Evolutionary conservation across 2,888 invertebrate species (phyloP), one percentile per base, ranked within the genome.

Genomic region (Myathropa florea): DNA sequence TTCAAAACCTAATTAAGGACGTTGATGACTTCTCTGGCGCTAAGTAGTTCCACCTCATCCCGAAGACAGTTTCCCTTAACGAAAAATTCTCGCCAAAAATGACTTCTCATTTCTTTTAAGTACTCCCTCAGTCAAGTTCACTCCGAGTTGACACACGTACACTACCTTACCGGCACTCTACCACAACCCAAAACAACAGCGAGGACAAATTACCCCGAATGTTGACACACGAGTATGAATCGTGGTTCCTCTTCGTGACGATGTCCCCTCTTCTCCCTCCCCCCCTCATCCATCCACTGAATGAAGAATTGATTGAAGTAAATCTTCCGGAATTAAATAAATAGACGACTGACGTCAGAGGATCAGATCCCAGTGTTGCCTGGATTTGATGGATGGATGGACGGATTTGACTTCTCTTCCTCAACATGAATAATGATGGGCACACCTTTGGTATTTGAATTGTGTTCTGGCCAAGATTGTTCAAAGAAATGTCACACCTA

Each of bases 251-350:
- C n/a, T n/a, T n/a, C n/a, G n/a, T n/a, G n/a, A n/a, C n/a, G n/a
- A 67, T 33, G 53, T 46, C 60, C 60, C 24, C 46, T 23, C 18
- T n/a, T 4, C n/a, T 46, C 6, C n/a, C 18, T n/a, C n/a, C 6
- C n/a, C 18, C n/a, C n/a, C 1, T n/a, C 46, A 46, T 39, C n/a
- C 9, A 59, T 21, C 12, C 39, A 14, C 21, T 18, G 23, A 53
- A 53, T 72, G 72, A 72, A 72, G 53, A 61, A 60, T 67, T 77
- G 61, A 68, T 77, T 46, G 30, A 63, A 26, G 55, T 63, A 70
- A 78, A 78, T 39, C 55, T 59, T 55, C 55, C 24, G 10, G 55
- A 61, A 70, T 77, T 70, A 68, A 70, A 76, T 59, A 67, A 76
- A 68, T 36, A 61, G 6, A 33, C 10, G 39, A 77, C 24, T 55